Percentiles rank a stretch among this genome's conserved stretches.
Conservation (phyloP, 2,888 invertebrate species). For the Meta bourneti region DNA sequence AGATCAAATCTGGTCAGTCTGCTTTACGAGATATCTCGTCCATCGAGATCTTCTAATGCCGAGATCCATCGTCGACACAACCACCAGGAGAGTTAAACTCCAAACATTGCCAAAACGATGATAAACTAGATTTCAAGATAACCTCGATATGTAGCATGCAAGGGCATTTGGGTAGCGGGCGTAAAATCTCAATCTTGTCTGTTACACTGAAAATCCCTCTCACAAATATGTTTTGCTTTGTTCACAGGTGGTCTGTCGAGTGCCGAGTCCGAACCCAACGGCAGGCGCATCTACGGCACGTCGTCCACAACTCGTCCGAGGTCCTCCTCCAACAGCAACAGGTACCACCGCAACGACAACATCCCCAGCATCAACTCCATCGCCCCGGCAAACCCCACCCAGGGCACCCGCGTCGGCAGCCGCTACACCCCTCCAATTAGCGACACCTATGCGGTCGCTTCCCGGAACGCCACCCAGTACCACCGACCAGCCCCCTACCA, state of each 20-base stretch:
- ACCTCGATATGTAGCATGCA: too few species aligned
- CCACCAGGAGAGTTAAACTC: too few species aligned
- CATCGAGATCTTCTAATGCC: too few species aligned
- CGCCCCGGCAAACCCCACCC: constrained; percentile 48
- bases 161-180: too few species aligned
- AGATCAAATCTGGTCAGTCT: too few species aligned
- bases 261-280: constrained; percentile 29
- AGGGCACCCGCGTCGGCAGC: constrained; percentile 36
- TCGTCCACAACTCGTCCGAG: constrained; percentile 43
- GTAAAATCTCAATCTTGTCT: too few species aligned
- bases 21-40: too few species aligned
- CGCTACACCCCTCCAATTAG: constrained; percentile 66
- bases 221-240: too few species aligned
- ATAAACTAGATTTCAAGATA: too few species aligned
- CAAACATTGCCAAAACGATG: too few species aligned
- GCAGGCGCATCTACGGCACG: constrained; percentile 40
- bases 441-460: constrained; percentile 45
- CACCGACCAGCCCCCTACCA: not conserved
- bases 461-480: constrained; percentile 15
- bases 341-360: constrained; percentile 33
- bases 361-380: constrained; percentile 68
- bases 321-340: constrained; percentile 10
- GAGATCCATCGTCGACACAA: too few species aligned
- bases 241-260: constrained; percentile 23
- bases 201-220: too few species aligned